Evolutionary conservation across 2,797 vertebrate genomes (phyloP), one percentile per base, ranked within the genome.

Genomic region (Hydrocynus forskahlii): DNA sequence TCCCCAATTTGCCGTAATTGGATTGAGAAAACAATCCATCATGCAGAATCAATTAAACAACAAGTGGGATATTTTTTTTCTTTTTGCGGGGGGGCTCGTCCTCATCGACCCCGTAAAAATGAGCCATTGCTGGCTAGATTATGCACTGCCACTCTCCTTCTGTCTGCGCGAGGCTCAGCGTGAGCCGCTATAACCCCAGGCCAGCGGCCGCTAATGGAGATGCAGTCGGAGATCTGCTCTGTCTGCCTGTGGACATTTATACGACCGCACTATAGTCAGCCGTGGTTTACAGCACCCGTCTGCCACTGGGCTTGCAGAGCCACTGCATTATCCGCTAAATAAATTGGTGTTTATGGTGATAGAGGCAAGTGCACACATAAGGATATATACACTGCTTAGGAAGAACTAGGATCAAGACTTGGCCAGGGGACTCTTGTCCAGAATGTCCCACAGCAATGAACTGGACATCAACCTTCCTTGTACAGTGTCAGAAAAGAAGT

Each of bases 21-120:
- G 84, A 88, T 88, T 85, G 82, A 85, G 81, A 89, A 89, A 86
- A 88, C 84, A 87, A 88, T 87, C 88, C 87, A 86, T 89, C 88
- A 89, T 81, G 77, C 69, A 66, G 79, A 83, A 88, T 88, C 89
- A 86, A 89, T 88, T 86, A 82, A 75, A 86, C 84, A 85, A 87
- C 88, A 85, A 86, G 85, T 67, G 68, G 81, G 85, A 82, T 80
- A 80, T 83, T 84, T 86, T 81, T 81, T 54, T 48, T 59, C 12
- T 84, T 86, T 78, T 76, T 50, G 14, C 6, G 14, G 80, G 57
- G 60, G 40, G 81, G 63, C 80, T 75, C 50, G 21, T 80, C 86
- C 80, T 78, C 85, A 85, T 86, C 67, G 74, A 85, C 82, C 70
- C 81, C 64, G 73, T 84, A 66, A 86, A 79, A 82, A 78, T 79